These are phyloP conservation scores for Melanostigma gelatinosum DNA, from an alignment of 2,113 vertebrate genomes.

Conservation along the genomic window DNA sequence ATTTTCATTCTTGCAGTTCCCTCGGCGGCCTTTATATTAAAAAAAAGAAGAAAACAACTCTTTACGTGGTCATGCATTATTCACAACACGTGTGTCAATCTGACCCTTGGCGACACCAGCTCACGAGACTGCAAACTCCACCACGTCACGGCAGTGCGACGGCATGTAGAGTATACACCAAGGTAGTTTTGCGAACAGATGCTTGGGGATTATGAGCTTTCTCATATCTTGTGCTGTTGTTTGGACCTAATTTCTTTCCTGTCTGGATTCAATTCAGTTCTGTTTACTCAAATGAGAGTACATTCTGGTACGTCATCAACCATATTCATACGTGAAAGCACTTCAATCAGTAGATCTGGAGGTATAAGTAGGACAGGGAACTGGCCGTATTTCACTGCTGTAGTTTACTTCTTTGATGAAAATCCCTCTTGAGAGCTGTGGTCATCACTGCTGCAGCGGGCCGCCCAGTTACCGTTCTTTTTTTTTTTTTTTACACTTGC, in stretches of 20 bases:
- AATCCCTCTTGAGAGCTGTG: slow-evolving; percentile 33
- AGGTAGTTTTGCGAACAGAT: slow-evolving; percentile 53
- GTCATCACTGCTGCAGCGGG: slow-evolving; percentile 45
- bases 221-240: slow-evolving; percentile 40
- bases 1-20: slow-evolving; percentile 64
- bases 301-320: slow-evolving; percentile 16
- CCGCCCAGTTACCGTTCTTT: slow-evolving; percentile 36
- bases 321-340: slow-evolving; percentile 39
- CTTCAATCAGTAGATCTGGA: slow-evolving; percentile 21
- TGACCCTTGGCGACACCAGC: slow-evolving; percentile 55
- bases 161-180: slow-evolving; percentile 4
- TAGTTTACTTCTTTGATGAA: background rate
- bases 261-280: slow-evolving; percentile 14
- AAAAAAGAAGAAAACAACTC: slow-evolving; percentile 36
- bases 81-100: slow-evolving; percentile 73
- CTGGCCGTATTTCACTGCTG: slow-evolving; percentile 21
- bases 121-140: slow-evolving; percentile 18
- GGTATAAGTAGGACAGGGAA: background rate
- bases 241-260: slow-evolving; percentile 30
- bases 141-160: slow-evolving; percentile 11
- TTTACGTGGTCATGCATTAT: slow-evolving; percentile 74
- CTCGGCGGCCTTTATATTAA: slow-evolving; percentile 33
- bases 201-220: slow-evolving; percentile 41
- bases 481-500: slow-evolving; percentile 39
- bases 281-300: slow-evolving; percentile 18